Evolutionary conservation across 2,888 invertebrate species (phyloP), one percentile per base, ranked within the genome.

Genomic region (Anoncus sp.): DNA sequence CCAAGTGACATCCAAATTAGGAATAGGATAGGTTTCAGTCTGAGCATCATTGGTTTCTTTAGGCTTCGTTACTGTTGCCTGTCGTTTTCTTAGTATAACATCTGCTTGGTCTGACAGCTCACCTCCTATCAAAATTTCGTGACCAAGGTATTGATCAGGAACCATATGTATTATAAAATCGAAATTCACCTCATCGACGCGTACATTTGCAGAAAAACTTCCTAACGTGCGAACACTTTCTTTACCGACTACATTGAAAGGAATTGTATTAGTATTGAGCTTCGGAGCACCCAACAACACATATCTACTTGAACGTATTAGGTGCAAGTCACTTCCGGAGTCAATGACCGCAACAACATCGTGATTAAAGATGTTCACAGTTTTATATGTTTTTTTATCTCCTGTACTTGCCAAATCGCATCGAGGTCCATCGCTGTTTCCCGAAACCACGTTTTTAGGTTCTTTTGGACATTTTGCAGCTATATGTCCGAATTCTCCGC

Each of bases 101-200:
- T 57, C 35, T 35, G 57, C 35, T 35, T 57, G 12, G 35, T 57
- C 35, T 4, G 57, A 57, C 2, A 57, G 6, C 12, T 57, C 57
- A 2, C 57, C 57, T 35, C 20, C 57, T 10, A 57, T 16, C 57
- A 38, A 57, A 35, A 57, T 12, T 2, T 57, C 57, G 12, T 57
- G 57, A 35, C 35, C 57, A 18, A 57, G 57, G 12, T 35, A 38
- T 57, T 57, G 18, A 38, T 57, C 57, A 35, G 35, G 38, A 5
- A 57, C 57, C 57, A 57, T 35, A 24, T 57, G 35, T 5, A 57
- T 35, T 4, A 35, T n/a, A 51, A 51, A 51, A 14, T 22, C 24
- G 2, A 51, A 51, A 1, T n/a, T n/a, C 5, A 51, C 22, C 1
- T 51, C 51, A 6, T 27, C 51, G 14, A 51, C 6, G 7, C 12